Evolutionary conservation across 2,113 vertebrate species (phyloP).

Genomic region (Perca fluviatilis): DNA sequence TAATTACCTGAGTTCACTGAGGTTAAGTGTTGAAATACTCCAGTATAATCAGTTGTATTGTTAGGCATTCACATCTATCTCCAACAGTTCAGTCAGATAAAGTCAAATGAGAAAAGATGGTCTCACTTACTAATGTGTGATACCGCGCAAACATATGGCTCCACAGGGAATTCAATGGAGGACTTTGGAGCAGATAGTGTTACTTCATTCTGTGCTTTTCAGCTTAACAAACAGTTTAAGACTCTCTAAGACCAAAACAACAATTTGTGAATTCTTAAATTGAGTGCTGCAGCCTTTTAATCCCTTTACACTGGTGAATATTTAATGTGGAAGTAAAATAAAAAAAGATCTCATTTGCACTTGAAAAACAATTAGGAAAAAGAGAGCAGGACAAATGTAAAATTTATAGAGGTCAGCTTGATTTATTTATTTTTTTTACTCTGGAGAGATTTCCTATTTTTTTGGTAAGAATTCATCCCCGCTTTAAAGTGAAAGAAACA

Average conservation of each 20-base stretch:
- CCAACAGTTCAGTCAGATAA: neutral
- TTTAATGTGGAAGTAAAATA: slow-evolving; percentile 42
- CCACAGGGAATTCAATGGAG: neutral
- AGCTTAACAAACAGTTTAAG: slow-evolving; percentile 37
- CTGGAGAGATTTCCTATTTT: slow-evolving; percentile 20
- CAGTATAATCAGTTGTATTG: neutral
- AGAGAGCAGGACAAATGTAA: slow-evolving; percentile 42
- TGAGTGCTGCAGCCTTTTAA: slow-evolving; percentile 42
- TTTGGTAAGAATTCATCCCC: neutral
- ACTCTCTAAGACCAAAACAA: slow-evolving; percentile 42
- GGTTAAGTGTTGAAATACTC: slow-evolving; percentile 13
- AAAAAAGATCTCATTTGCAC: slow-evolving; percentile 42
- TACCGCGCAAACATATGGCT: neutral
- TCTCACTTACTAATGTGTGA: slow-evolving; percentile 4
- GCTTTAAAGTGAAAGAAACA: slow-evolving; percentile 41
- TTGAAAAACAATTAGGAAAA: slow-evolving; percentile 59
- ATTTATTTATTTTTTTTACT: slow-evolving; percentile 19
- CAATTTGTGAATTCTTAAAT: slow-evolving; percentile 37
- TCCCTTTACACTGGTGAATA: slow-evolving; percentile 44
- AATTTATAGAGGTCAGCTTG: slow-evolving; percentile 58
- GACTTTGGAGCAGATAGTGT: neutral
- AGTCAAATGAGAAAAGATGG: neutral
- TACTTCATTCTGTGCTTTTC: slow-evolving; percentile 38
- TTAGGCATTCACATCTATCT: neutral
- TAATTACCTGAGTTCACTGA: slow-evolving; percentile 12